These are phyloP conservation scores for Schizopygopsis pylzovi DNA, from an alignment of 2,797 vertebrate genomes.

Conservation along the genomic window DNA sequence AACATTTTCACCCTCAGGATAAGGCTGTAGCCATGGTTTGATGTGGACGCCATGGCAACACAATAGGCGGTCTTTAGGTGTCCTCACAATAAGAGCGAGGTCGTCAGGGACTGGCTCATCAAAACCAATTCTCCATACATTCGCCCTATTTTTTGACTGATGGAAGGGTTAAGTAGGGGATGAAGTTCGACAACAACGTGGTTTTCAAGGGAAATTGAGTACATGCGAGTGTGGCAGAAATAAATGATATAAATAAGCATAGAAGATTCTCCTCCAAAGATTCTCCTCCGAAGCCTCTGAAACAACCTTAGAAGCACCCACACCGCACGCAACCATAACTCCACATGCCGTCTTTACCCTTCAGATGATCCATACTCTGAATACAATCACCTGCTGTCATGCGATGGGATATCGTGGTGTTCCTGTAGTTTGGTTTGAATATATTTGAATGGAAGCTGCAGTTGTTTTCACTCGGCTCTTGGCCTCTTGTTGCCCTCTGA, in stretches of 20 bases:
- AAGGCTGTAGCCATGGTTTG: constrained; percentile 54
- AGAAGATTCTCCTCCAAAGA: not conserved
- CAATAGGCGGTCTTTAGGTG: constrained; percentile 55
- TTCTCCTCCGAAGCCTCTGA: not conserved
- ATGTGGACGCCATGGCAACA: constrained; percentile 60
- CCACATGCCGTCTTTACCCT: constrained; percentile 31
- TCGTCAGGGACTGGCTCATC: constrained; percentile 55
- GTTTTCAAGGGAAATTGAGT: constrained; percentile 5
- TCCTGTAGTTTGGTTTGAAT: constrained; percentile 59
- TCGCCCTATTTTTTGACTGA: constrained; percentile 14
- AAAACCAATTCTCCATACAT: constrained; percentile 26
- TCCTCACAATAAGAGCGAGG: constrained; percentile 45
- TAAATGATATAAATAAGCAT: not conserved
- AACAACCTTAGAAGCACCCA: constrained; percentile 9
- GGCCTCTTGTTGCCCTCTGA: constrained; percentile 37
- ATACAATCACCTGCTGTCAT: constrained; percentile 50
- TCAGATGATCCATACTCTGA: constrained; percentile 45
- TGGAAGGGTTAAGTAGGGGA: constrained; percentile 13
- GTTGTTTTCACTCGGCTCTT: constrained; percentile 48
- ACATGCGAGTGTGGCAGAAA: not conserved
- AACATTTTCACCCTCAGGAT: constrained; percentile 49
- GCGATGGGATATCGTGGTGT: constrained; percentile 50
- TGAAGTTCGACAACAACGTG: not conserved
- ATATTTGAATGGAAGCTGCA: constrained; percentile 61
- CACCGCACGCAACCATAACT: constrained; percentile 16